A percentile compares a stretch with the other conserved stretches of the same genome.
phyloP scores from a whole-genome alignment of 1,140 invertebrate genomes.

The Arctopsyche grandis region DNA sequence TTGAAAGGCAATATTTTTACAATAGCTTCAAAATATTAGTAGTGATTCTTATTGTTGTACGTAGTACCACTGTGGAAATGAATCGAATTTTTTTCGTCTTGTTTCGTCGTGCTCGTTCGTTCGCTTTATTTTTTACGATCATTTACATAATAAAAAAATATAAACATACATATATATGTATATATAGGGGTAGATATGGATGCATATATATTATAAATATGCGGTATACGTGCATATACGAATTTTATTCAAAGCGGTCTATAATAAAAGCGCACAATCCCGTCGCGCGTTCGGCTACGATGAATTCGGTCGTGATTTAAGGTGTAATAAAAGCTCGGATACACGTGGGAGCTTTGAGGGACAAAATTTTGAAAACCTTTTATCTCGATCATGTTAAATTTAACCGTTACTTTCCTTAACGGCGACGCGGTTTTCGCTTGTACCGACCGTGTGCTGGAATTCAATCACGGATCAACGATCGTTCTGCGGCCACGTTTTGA shows the following conservation, averaged over 20 bases:
- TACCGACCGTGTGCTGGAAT: no score
- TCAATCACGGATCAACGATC: no score
- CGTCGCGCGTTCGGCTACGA: slow-evolving; percentile 15
- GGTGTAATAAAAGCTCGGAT: slow-evolving; percentile 10
- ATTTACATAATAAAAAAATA: slow-evolving; percentile 23
- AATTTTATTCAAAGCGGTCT: slow-evolving; percentile 25
- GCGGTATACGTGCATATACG: slow-evolving; percentile 17
- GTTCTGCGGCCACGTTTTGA: no score
- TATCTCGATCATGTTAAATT: slow-evolving; percentile 22
- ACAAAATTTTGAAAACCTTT: slow-evolving; percentile 8
- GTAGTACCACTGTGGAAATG: neutral
- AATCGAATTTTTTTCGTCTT: slow-evolving; percentile 3
- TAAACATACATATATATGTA: no score
- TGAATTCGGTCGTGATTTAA: slow-evolving; percentile 22
- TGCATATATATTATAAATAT: slow-evolving; percentile 8
- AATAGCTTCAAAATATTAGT: no score
- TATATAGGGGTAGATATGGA: no score
- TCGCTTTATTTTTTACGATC: slow-evolving; percentile 1
- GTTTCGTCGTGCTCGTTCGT: neutral
- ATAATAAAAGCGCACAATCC: slow-evolving; percentile 7
- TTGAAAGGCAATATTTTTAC: neutral
- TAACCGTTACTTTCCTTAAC: neutral
- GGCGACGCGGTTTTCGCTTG: no score
- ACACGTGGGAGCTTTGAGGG: neutral
- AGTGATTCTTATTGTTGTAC: no score